Conservation (phyloP, 2,888 invertebrate genomes). For the Caprella mutica region DNA sequence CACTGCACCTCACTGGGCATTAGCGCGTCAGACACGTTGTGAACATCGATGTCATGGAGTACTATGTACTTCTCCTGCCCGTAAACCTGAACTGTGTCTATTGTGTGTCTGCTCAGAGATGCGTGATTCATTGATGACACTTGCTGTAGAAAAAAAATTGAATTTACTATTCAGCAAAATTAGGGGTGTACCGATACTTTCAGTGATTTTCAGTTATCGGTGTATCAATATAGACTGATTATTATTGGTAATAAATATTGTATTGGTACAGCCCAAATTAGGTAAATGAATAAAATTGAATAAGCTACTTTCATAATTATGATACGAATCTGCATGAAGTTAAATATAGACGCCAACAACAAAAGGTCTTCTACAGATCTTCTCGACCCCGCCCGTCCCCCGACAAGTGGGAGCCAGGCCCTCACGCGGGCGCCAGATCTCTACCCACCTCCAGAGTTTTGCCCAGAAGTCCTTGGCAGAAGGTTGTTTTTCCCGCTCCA, state of each 20-base stretch:
- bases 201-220: too few relatives aligned
- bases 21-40: constrained; percentile 76
- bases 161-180: constrained; percentile 8
- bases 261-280: not conserved
- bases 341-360: too few relatives aligned
- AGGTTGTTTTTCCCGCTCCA: constrained; percentile 84
- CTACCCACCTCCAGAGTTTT: constrained; percentile 60
- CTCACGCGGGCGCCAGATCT: too few relatives aligned
- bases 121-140: constrained; percentile 36
- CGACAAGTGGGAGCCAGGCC: too few relatives aligned
- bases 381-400: too few relatives aligned
- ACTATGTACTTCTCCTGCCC: constrained; percentile 93
- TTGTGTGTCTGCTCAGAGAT: constrained; percentile 47
- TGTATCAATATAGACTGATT: not conserved
- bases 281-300: not conserved
- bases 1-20: constrained; percentile 71
- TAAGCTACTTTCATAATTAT: not conserved
- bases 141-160: constrained; percentile 18
- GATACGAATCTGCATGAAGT: not conserved
- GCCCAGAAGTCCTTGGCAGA: constrained; percentile 81
- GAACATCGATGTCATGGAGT: constrained; percentile 81
- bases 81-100: constrained; percentile 84
- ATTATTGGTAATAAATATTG: not conserved
- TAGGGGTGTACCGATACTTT: too few relatives aligned
- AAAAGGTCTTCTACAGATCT: too few relatives aligned